Conservation (phyloP, 2,797 vertebrate species). For the Lithobates sylvaticus region DNA sequence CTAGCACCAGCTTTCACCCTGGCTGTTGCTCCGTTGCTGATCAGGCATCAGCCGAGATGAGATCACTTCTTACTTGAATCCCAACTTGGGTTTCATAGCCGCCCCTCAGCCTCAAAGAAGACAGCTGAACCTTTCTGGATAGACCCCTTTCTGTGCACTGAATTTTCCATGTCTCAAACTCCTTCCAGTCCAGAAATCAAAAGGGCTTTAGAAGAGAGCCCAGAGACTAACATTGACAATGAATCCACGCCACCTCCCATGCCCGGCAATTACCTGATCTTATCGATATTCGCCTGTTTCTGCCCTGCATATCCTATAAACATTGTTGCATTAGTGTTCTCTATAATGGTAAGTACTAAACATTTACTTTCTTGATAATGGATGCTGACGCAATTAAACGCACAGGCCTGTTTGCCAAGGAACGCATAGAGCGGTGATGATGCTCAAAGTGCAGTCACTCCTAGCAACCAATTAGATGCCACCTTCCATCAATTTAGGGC, state of each 20-base stretch:
- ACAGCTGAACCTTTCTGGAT: constrained; percentile 53
- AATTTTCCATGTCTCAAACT: constrained; percentile 75
- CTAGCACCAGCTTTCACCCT: constrained; percentile 39
- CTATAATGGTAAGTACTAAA: constrained; percentile 86
- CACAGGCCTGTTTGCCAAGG: too few relatives aligned
- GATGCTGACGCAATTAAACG: background rate
- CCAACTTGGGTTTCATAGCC: constrained; percentile 55
- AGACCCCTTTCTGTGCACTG: constrained; percentile 33
- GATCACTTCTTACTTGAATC: constrained; percentile 69
- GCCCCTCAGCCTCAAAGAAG: constrained; percentile 65
- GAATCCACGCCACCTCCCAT: constrained; percentile 69
- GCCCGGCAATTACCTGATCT: constrained; percentile 83
- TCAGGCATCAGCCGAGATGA: constrained; percentile 60
- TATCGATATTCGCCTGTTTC: constrained; percentile 88
- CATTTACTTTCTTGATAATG: background rate
- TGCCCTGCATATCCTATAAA: constrained; percentile 93
- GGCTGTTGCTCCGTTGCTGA: constrained; percentile 48
- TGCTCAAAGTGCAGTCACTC: background rate
- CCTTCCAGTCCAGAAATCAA: constrained; percentile 75
- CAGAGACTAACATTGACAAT: constrained; percentile 75
- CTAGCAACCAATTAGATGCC: background rate
- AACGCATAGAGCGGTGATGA: too few relatives aligned
- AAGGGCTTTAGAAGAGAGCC: constrained; percentile 76
- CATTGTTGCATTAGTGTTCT: constrained; percentile 88
- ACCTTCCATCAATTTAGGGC: background rate